Conservation (phyloP, 64 coral and sea anemone species). For the Pocillopora damicornis region DNA sequence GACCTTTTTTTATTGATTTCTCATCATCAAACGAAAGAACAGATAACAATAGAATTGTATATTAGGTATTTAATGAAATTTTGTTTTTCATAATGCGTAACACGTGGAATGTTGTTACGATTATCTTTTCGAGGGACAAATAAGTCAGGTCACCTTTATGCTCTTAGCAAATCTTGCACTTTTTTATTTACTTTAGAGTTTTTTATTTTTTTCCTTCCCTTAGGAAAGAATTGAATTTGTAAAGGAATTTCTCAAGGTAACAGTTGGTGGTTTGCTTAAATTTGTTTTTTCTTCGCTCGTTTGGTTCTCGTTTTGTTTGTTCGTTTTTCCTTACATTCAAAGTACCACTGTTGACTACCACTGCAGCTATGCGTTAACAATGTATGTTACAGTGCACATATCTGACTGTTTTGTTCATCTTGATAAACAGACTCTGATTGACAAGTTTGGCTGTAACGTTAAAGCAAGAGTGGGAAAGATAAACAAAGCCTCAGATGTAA, state of each 20-base stretch:
- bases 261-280: background rate
- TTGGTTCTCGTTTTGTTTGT: too few species aligned
- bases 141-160: too few species aligned
- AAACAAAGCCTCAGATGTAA: conserved; percentile 40
- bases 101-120: too few species aligned
- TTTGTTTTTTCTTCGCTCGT: too few species aligned
- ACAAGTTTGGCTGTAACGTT: conserved; percentile 42
- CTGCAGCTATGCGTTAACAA: background rate
- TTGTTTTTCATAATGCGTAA: too few species aligned
- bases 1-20: background rate
- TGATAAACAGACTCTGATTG: conserved; percentile 33
- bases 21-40: background rate
- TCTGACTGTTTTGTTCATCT: background rate
- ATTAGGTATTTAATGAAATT: background rate
- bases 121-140: too few species aligned
- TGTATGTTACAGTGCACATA: background rate
- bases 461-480: conserved; percentile 31
- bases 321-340: too few species aligned
- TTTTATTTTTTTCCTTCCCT: background rate
- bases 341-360: too few species aligned
- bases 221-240: conserved; percentile 34
- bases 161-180: too few species aligned
- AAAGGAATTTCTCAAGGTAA: conserved; percentile 18
- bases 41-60: background rate
- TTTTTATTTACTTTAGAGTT: background rate